Evolutionary conservation across 2,113 vertebrate genomes (phyloP).

Genomic region (Felis chaus): DNA sequence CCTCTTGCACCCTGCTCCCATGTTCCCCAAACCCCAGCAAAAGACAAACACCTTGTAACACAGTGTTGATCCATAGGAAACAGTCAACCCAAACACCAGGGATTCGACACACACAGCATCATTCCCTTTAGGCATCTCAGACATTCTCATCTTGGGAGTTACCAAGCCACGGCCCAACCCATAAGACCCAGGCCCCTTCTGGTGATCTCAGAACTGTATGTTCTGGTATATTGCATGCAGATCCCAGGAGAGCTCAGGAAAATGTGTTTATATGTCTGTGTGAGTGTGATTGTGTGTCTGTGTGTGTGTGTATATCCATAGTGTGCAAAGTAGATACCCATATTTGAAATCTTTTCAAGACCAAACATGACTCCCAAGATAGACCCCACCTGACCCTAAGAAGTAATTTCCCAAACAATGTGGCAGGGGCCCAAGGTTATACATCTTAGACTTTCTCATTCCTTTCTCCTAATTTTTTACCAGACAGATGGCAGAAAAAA

Average conservation of each 20-base stretch:
- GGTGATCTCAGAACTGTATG: neutral
- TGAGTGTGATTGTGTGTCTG: neutral
- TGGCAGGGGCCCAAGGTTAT: neutral
- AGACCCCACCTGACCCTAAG: neutral
- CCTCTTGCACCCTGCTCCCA: neutral
- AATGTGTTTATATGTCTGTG: neutral
- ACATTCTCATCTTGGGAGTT: neutral
- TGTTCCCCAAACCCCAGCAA: neutral
- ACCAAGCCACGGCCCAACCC: neutral
- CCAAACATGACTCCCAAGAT: neutral
- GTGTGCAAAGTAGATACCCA: neutral
- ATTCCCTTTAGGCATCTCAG: neutral
- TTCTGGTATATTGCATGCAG: neutral
- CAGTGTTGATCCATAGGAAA: neutral
- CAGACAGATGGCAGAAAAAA: neutral
- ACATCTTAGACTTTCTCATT: neutral
- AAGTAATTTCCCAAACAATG: neutral
- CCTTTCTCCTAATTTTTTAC: neutral
- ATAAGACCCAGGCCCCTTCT: neutral
- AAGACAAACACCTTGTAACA: neutral
- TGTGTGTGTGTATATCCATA: neutral
- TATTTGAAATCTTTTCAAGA: neutral
- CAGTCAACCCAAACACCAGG: neutral
- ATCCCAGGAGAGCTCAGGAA: neutral
- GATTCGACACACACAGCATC: neutral